These are phyloP conservation scores for Lepus oiostolus DNA, from an alignment of 2,797 vertebrate genomes.

Conservation along the genomic window DNA sequence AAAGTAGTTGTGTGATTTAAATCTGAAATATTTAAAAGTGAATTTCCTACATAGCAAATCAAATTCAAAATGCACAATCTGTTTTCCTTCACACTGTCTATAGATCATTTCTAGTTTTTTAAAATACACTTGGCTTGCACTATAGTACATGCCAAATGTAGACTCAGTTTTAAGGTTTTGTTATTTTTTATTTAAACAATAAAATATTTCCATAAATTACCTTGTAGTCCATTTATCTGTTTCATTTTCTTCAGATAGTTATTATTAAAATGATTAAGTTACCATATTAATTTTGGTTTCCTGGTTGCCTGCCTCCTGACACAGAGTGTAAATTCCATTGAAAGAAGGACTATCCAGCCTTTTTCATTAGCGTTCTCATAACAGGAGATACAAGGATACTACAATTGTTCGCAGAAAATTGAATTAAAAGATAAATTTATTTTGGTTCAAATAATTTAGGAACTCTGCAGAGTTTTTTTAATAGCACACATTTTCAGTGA, in stretches of 20 bases:
- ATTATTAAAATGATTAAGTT: neutral
- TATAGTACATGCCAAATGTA: neutral
- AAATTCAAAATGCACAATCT: neutral
- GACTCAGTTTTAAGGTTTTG: neutral
- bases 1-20: neutral
- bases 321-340: neutral
- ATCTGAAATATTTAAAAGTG: neutral
- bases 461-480: no score
- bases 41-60: neutral
- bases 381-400: no score
- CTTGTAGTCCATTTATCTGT: neutral
- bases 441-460: no score
- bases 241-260: constrained; percentile 35
- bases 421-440: no score
- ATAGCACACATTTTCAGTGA: no score
- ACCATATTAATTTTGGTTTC: neutral
- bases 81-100: neutral
- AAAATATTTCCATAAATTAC: neutral
- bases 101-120: constrained; percentile 35
- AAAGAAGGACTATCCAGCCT: neutral
- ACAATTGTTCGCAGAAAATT: no score
- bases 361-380: no score
- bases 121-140: neutral
- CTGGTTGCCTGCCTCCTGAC: neutral
- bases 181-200: constrained; percentile 6